These are phyloP conservation scores for Eulemur mongoz DNA, from an alignment of 2,797 vertebrate species.

Conservation along the genomic window DNA sequence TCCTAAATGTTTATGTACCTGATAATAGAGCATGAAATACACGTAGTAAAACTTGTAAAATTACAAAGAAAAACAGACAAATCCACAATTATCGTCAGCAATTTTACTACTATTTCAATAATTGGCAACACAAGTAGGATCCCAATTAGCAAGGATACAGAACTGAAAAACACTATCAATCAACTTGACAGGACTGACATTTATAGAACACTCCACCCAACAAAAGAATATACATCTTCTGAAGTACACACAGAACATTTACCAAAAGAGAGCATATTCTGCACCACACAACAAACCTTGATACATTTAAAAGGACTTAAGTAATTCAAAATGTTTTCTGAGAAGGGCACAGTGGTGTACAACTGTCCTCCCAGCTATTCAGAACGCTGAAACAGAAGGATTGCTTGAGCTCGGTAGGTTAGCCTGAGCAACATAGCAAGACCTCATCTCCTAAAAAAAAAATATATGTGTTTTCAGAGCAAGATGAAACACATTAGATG, in stretches of 20 bases:
- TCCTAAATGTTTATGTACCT: neutral
- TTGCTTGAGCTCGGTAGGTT: no score
- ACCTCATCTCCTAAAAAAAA: no score
- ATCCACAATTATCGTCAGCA: neutral
- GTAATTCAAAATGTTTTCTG: neutral
- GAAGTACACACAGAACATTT: neutral
- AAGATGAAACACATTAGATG: neutral
- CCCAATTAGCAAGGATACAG: neutral
- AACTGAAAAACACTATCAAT: neutral
- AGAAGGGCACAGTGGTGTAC: no score
- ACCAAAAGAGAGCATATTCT: neutral
- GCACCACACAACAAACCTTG: neutral
- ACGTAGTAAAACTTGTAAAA: neutral
- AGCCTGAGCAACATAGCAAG: no score
- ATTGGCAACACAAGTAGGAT: neutral
- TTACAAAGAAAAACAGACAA: neutral
- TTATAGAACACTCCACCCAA: neutral
- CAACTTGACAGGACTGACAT: neutral
- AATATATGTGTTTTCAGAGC: neutral
- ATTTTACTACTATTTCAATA: neutral
- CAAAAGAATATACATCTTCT: neutral
- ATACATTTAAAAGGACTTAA: slow-evolving; percentile 6
- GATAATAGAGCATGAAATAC: neutral
- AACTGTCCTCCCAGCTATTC: no score
- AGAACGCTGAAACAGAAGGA: no score